These are phyloP conservation scores for Phaenicophaeus curvirostris DNA, from an alignment of 2,797 vertebrate species.

Conservation along the genomic window DNA sequence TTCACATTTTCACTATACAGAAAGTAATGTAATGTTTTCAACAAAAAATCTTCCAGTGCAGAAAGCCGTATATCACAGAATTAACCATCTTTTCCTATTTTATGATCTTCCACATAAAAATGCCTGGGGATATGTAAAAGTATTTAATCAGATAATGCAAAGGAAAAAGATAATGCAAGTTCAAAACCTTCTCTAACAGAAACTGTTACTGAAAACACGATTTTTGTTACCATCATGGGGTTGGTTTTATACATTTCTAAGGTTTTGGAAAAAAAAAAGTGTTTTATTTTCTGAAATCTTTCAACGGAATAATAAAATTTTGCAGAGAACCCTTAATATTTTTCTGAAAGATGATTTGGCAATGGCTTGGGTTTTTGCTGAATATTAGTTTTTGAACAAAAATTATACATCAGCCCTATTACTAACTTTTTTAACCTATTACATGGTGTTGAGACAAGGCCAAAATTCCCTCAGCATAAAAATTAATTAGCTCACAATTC, in stretches of 20 bases:
- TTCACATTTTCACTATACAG: not conserved
- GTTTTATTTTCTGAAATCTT: not conserved
- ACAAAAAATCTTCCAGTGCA: not conserved
- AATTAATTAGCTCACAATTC: slow-evolving; percentile 54
- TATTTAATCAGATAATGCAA: not conserved
- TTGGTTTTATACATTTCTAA: not conserved
- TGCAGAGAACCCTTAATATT: not conserved
- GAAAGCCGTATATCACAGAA: not conserved
- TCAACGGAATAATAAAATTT: not conserved
- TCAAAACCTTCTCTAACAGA: not conserved
- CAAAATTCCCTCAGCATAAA: slow-evolving; percentile 51
- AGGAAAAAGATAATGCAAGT: not conserved
- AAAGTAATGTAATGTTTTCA: not conserved
- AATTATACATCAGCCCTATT: slow-evolving; percentile 38
- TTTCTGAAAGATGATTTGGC: not conserved
- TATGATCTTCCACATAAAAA: not conserved
- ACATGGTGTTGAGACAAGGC: slow-evolving; percentile 11
- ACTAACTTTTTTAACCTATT: slow-evolving; percentile 3
- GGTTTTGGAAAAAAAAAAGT: not conserved
- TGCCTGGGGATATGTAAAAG: not conserved
- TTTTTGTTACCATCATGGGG: not conserved
- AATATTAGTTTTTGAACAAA: not conserved
- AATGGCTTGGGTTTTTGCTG: slow-evolving; percentile 27
- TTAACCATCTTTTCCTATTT: not conserved
- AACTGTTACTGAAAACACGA: not conserved